phyloP scores from a whole-genome alignment of 2,113 vertebrate species.

The Oryzias javanicus region DNA sequence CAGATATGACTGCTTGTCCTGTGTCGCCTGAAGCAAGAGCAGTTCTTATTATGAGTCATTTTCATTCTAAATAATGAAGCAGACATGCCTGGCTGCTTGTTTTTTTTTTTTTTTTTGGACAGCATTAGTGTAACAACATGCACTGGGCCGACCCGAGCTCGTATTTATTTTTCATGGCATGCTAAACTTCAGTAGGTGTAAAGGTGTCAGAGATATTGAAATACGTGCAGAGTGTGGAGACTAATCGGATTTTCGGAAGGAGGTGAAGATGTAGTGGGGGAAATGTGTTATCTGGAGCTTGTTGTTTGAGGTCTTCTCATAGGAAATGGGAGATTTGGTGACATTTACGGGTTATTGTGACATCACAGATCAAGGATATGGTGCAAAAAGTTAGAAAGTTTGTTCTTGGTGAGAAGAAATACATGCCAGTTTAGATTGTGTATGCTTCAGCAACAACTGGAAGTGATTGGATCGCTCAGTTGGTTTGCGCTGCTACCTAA shows the following conservation, averaged over 20 bases:
- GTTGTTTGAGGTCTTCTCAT: too few species aligned
- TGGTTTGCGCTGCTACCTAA: too few species aligned
- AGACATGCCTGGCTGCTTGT: conserved; percentile 16
- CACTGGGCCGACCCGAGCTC: conserved; percentile 9
- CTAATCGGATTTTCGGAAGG: neutral
- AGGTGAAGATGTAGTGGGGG: neutral
- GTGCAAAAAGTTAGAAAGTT: too few species aligned
- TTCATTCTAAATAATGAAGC: conserved; percentile 52
- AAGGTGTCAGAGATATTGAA: conserved; percentile 5
- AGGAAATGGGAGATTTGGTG: too few species aligned
- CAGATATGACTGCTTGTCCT: conserved; percentile 42
- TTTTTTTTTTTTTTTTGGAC: conserved; percentile 29
- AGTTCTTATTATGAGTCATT: conserved; percentile 53
- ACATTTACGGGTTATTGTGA: too few species aligned
- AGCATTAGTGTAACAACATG: conserved; percentile 5
- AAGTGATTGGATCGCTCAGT: too few species aligned
- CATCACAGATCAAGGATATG: too few species aligned
- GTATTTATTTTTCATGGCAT: neutral
- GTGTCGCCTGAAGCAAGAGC: conserved; percentile 44
- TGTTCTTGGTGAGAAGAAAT: too few species aligned
- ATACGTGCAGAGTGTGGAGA: neutral
- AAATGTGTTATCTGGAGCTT: too few species aligned
- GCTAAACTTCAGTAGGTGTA: conserved; percentile 2
- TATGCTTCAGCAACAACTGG: too few species aligned
- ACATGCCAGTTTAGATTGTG: too few species aligned